Evolutionary conservation across 2,797 vertebrate genomes (phyloP).

Genomic region (Catostomus latipinnis): DNA sequence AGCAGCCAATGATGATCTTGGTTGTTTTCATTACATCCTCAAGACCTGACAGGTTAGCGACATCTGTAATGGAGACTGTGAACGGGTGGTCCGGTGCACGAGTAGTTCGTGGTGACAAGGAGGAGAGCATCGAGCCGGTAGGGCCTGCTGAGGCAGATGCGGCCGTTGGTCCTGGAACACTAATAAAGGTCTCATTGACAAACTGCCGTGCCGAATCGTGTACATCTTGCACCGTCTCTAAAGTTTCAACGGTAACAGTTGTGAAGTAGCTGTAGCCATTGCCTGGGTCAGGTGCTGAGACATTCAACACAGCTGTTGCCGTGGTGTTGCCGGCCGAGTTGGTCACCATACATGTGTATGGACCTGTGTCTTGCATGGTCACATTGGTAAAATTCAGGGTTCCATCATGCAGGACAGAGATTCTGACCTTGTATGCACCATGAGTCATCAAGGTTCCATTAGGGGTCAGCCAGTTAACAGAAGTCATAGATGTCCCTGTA

Average conservation of each 20-base stretch:
- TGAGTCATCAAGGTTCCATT: constrained; percentile 97
- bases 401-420: constrained; percentile 94
- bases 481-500: constrained; percentile 96
- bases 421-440: constrained; percentile 93
- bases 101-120: constrained; percentile 83
- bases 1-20: constrained; percentile 97
- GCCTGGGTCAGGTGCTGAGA: constrained; percentile 86
- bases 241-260: constrained; percentile 92
- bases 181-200: constrained; percentile 84
- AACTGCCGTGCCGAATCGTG: constrained; percentile 83
- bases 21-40: constrained; percentile 97
- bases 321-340: constrained; percentile 97
- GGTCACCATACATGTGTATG: constrained; percentile 98
- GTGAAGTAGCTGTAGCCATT: constrained; percentile 93
- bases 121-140: constrained; percentile 80
- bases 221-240: constrained; percentile 78
- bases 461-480: constrained; percentile 96
- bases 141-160: constrained; percentile 56
- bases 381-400: constrained; percentile 98
- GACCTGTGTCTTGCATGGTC: constrained; percentile 95
- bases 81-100: constrained; percentile 77
- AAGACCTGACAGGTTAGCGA: constrained; percentile 88
- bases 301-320: constrained; percentile 92
- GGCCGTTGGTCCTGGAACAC: constrained; percentile 69
- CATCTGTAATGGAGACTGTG: constrained; percentile 88